Evolutionary conservation across 2,797 vertebrate genomes (phyloP).

Genomic region (Typhlichthys subterraneus): DNA sequence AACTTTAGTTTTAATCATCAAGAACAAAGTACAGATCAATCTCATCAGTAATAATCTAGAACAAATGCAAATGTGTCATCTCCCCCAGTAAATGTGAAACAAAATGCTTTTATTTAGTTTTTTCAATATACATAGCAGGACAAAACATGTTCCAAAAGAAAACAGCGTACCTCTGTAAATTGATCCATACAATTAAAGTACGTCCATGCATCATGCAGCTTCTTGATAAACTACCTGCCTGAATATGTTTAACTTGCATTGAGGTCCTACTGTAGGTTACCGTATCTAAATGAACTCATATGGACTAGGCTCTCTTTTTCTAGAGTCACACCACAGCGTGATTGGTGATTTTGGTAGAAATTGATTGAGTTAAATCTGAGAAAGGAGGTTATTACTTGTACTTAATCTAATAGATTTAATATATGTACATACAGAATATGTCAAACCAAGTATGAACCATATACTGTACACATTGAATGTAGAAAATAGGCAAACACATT

Average conservation of each 20-base stretch:
- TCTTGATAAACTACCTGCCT: conserved; percentile 14
- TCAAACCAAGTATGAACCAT: conserved; percentile 9
- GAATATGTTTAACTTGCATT: conserved; percentile 25
- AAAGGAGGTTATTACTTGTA: too few relatives aligned
- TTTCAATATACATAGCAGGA: too few relatives aligned
- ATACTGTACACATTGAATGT: not conserved
- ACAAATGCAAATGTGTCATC: conserved; percentile 3
- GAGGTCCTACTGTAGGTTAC: not conserved
- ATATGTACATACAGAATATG: too few relatives aligned
- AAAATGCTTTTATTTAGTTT: too few relatives aligned
- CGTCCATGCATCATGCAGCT: too few relatives aligned
- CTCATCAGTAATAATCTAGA: not conserved
- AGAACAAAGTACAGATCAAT: conserved; percentile 11
- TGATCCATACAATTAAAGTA: too few relatives aligned
- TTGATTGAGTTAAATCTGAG: too few relatives aligned
- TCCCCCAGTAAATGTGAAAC: too few relatives aligned
- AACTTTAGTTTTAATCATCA: conserved; percentile 28
- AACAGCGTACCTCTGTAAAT: too few relatives aligned
- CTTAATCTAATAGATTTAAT: too few relatives aligned
- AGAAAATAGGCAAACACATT: conserved; percentile 36
- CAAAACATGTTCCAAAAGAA: too few relatives aligned
- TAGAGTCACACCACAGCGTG: not conserved
- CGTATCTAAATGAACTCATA: not conserved
- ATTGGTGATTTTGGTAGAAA: too few relatives aligned
- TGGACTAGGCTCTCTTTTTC: not conserved